These are phyloP conservation scores for Sanderia malayensis DNA, from an alignment of 30 jellyfish, hydroid and myxozoan species.

Conservation along the genomic window DNA sequence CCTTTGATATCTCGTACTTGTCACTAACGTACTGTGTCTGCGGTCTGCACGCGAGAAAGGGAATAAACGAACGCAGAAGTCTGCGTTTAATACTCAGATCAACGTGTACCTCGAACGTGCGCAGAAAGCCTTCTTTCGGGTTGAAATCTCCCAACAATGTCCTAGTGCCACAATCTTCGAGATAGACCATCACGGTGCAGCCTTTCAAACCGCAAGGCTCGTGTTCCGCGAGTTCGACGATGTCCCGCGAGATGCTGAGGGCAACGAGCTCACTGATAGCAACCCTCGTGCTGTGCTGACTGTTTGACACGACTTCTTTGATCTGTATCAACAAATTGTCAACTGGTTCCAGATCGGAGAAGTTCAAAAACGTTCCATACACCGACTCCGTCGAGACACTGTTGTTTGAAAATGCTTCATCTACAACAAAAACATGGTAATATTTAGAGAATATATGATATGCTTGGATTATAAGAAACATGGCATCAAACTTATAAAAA, in stretches of 20 bases:
- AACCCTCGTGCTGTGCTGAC: constrained; percentile 34
- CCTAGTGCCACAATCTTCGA: constrained; percentile 23
- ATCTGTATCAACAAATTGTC: constrained; percentile 45
- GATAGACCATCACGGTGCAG: constrained; percentile 39
- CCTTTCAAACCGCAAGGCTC: constrained; percentile 77
- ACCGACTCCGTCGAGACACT: constrained; percentile 14
- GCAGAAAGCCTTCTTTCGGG: constrained; percentile 57
- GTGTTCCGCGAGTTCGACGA: constrained; percentile 47
- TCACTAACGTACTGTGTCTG: constrained; percentile 29
- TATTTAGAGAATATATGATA: too few relatives aligned
- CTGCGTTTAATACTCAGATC: constrained; percentile 15
- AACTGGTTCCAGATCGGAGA: constrained; percentile 50
- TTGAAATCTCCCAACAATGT: constrained; percentile 44
- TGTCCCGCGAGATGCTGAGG: constrained; percentile 40
- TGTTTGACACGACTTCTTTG: constrained; percentile 35
- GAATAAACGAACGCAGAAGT: constrained; percentile 18
- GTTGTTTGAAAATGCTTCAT: background rate
- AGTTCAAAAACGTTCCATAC: constrained; percentile 50
- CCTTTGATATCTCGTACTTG: constrained; percentile 27
- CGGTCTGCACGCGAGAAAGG: constrained; percentile 46
- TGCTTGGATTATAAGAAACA: too few relatives aligned
- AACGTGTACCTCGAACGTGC: constrained; percentile 59
- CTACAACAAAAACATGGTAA: background rate
- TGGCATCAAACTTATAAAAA: too few relatives aligned
- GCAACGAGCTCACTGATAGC: constrained; percentile 36